Evolutionary conservation across 2,888 invertebrate genomes (phyloP).

Genomic region (Prosopocoilus inquinatus): DNA sequence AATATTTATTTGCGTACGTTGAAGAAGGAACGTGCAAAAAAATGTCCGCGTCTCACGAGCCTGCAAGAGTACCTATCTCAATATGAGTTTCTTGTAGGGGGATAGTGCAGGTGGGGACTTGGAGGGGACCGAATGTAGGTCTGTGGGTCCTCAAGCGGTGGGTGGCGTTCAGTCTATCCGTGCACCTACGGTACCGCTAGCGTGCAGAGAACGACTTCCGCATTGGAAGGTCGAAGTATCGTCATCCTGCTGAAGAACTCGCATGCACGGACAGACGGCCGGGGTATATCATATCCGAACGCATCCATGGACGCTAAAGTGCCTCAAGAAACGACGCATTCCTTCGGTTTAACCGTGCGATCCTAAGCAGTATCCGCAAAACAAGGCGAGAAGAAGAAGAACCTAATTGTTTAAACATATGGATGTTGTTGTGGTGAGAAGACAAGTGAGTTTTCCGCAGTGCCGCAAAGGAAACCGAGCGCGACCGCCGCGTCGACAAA

Average conservation of each 20-base stretch:
- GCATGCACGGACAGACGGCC: constrained; percentile 23
- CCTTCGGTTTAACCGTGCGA: too few species aligned
- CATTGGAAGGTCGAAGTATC: constrained; percentile 37
- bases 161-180: constrained; percentile 48
- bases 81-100: constrained; percentile 12
- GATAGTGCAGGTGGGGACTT: constrained; percentile 35
- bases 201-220: constrained; percentile 43
- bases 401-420: too few species aligned
- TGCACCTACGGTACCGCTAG: constrained; percentile 42
- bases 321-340: too few species aligned
- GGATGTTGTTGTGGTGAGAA: too few species aligned
- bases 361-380: too few species aligned
- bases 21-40: neutral
- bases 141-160: constrained; percentile 48
- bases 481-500: too few species aligned
- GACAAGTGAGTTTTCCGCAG: too few species aligned
- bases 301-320: too few species aligned
- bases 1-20: neutral
- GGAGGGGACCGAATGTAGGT: constrained; percentile 46
- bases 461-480: too few species aligned
- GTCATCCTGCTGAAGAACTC: constrained; percentile 23
- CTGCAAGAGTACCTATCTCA: constrained; percentile 16
- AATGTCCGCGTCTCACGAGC: neutral
- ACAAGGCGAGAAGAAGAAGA: too few species aligned
- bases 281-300: too few species aligned